phyloP scores from a whole-genome alignment of 2,888 invertebrate genomes.

The Dichetophora obliterata region DNA sequence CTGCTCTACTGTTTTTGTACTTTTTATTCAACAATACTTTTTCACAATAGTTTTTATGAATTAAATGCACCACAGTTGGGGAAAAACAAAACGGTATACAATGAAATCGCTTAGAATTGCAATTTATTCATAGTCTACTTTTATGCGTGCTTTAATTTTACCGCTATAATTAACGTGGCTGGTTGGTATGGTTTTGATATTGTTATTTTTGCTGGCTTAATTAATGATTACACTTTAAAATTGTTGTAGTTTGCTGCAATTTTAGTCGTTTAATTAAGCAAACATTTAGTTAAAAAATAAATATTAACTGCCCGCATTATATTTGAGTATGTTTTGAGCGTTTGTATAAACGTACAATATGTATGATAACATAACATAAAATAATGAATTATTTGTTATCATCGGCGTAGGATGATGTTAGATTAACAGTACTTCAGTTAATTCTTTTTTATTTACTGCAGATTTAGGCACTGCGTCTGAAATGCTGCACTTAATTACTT shows the following conservation, averaged over 20 bases:
- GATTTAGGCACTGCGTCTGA: too few species aligned
- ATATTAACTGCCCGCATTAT: neutral
- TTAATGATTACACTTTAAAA: neutral
- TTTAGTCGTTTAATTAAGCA: neutral
- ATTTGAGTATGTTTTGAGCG: neutral
- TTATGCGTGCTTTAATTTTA: neutral
- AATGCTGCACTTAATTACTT: too few species aligned
- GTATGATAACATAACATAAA: neutral
- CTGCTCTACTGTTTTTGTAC: slow-evolving; percentile 21
- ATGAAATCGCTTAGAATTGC: neutral
- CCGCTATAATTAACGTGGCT: neutral
- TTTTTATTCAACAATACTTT: slow-evolving; percentile 1
- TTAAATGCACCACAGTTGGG: neutral
- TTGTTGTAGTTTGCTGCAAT: neutral
- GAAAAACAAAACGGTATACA: neutral
- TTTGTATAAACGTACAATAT: neutral
- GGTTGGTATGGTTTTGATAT: neutral
- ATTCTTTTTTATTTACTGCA: too few species aligned
- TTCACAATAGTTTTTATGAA: slow-evolving; percentile 1
- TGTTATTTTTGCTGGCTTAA: neutral
- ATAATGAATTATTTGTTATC: neutral
- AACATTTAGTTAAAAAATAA: neutral
- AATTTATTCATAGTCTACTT: slow-evolving; percentile 8
- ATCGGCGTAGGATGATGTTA: neutral
- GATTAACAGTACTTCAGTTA: too few species aligned